These are phyloP conservation scores for Glaucidium brasilianum DNA, from an alignment of 2,113 vertebrate species.

Conservation along the genomic window DNA sequence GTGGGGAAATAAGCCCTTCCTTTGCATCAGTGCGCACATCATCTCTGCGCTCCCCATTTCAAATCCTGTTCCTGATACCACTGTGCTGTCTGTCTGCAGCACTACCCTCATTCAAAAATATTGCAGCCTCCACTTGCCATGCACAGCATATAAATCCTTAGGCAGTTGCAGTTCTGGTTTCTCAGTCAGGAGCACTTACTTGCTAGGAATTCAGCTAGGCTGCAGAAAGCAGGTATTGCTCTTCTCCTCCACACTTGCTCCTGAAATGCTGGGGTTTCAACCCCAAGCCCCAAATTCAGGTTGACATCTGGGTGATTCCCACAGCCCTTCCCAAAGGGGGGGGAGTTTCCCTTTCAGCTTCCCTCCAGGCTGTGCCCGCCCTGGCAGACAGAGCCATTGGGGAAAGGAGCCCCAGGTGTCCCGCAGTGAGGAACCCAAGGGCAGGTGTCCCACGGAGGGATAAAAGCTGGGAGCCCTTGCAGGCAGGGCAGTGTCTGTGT, in stretches of 20 bases:
- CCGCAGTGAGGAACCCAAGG: too few species aligned
- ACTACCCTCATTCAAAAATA: not conserved
- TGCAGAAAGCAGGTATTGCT: not conserved
- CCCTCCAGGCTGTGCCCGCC: too few species aligned
- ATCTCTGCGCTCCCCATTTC: not conserved
- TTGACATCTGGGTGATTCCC: too few species aligned
- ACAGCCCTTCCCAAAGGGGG: too few species aligned
- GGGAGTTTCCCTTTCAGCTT: too few species aligned
- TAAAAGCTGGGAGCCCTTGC: too few species aligned
- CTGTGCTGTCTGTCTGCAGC: not conserved
- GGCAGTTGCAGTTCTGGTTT: not conserved
- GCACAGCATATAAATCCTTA: not conserved
- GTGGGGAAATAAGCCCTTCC: not conserved
- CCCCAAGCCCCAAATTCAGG: too few species aligned
- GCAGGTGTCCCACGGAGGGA: too few species aligned
- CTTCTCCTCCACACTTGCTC: not conserved
- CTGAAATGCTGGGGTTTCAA: too few species aligned
- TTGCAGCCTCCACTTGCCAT: not conserved
- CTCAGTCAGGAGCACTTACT: not conserved
- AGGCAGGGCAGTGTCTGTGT: too few species aligned
- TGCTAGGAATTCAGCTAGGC: not conserved
- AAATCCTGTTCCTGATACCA: fast-evolving
- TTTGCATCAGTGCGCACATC: not conserved
- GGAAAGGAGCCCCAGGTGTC: too few species aligned
- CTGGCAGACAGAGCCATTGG: too few species aligned